Evolutionary conservation across 2,113 vertebrate genomes (phyloP).

Genomic region (Corythoichthys haematopterus): DNA sequence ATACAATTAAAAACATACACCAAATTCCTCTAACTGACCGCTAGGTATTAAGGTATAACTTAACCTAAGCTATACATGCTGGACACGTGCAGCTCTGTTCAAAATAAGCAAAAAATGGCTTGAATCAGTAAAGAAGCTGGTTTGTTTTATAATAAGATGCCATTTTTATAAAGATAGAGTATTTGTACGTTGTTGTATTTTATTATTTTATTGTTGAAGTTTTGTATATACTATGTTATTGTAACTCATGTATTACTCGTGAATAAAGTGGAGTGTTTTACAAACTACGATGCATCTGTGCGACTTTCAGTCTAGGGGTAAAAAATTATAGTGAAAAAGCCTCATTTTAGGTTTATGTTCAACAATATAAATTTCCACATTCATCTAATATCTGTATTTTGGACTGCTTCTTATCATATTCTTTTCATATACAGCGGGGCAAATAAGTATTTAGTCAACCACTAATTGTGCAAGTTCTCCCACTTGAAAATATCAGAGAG

Average conservation of each 20-base stretch:
- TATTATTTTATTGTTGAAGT: slow-evolving; percentile 46
- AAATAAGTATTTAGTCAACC: too few relatives aligned
- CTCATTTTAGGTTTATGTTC: too few relatives aligned
- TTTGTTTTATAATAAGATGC: slow-evolving; percentile 20
- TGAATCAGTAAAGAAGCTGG: slow-evolving; percentile 17
- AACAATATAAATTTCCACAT: too few relatives aligned
- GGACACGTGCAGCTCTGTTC: slow-evolving; percentile 39
- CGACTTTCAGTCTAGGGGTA: neutral
- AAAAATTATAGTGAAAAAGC: neutral
- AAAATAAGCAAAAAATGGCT: slow-evolving; percentile 48
- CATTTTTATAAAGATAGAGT: slow-evolving; percentile 20
- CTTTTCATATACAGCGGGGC: too few relatives aligned
- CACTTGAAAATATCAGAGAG: too few relatives aligned
- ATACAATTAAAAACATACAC: neutral
- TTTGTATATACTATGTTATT: slow-evolving; percentile 65
- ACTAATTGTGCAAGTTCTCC: too few relatives aligned
- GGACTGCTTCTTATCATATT: too few relatives aligned
- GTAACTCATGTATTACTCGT: slow-evolving; percentile 52
- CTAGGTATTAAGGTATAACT: slow-evolving; percentile 37
- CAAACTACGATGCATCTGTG: slow-evolving; percentile 10
- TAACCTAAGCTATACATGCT: slow-evolving; percentile 45
- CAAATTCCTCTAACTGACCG: slow-evolving; percentile 38
- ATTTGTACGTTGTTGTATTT: slow-evolving; percentile 50
- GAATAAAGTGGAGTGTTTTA: slow-evolving; percentile 66
- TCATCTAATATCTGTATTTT: too few relatives aligned